phyloP scores from a whole-genome alignment of 2,113 vertebrate species.

The Aegypius monachus region DNA sequence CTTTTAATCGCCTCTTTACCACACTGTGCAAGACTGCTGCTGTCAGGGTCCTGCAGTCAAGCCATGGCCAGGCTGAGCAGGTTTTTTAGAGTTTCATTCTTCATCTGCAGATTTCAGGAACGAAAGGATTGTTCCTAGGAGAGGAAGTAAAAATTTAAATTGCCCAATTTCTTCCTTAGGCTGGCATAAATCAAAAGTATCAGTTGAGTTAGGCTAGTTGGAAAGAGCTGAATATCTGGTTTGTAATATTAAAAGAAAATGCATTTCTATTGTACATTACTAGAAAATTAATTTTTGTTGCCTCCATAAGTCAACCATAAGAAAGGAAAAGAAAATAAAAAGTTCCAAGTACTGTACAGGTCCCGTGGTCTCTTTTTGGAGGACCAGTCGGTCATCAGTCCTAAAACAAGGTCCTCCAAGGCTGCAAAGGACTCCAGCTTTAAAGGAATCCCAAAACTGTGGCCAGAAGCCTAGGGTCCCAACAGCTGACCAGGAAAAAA shows the following conservation, averaged over 20 bases:
- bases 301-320: not conserved
- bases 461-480: not conserved
- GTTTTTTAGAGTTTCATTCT: constrained; percentile 56
- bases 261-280: constrained; percentile 1
- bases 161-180: constrained; percentile 24
- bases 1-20: constrained; percentile 58
- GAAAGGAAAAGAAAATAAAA: not conserved
- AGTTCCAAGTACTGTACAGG: not conserved
- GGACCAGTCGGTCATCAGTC: not conserved
- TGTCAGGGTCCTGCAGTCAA: constrained; percentile 32
- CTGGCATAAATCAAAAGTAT: constrained; percentile 37
- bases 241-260: constrained; percentile 1
- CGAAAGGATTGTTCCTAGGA: constrained; percentile 39
- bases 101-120: constrained; percentile 35
- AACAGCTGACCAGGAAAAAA: not conserved
- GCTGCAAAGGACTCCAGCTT: not conserved
- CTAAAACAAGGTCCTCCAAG: not conserved
- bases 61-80: not conserved
- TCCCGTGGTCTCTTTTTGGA: not conserved
- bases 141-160: constrained; percentile 59
- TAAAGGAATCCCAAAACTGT: not conserved
- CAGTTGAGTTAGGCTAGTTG: not conserved
- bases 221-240: constrained; percentile 4
- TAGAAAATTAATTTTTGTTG: constrained; percentile 28
- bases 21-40: not conserved